Percentiles rank a stretch among this genome's conserved stretches.
These are phyloP conservation scores for Heterocephalus glaber DNA, from an alignment of 2,113 vertebrate genomes.

Conservation along the genomic window DNA sequence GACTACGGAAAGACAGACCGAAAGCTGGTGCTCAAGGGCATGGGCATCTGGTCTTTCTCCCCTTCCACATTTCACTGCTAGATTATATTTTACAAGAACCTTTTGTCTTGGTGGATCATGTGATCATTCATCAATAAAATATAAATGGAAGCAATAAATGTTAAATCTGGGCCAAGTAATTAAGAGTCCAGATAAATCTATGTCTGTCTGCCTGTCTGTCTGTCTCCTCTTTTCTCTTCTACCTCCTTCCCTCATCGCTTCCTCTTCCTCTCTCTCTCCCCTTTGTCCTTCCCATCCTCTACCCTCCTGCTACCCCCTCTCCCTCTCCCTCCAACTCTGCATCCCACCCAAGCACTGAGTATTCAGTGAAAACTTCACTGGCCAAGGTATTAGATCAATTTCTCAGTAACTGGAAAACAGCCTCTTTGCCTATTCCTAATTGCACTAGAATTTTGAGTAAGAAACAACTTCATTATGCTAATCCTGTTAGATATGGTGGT, in stretches of 20 bases:
- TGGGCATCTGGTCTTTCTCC: neutral
- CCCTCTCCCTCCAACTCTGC: neutral
- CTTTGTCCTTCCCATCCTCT: rapidly evolving
- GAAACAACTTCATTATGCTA: neutral
- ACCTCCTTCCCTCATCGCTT: neutral
- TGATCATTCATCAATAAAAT: neutral
- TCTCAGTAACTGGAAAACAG: neutral
- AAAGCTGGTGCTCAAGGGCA: neutral
- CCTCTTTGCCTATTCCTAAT: neutral
- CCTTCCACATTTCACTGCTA: neutral
- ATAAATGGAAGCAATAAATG: neutral
- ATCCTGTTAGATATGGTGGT: neutral
- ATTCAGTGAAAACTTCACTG: neutral
- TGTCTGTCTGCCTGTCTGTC: neutral
- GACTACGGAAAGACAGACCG: neutral
- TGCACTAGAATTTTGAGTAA: neutral
- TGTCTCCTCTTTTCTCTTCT: neutral
- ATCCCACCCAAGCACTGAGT: neutral
- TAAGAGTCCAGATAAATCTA: too few relatives aligned
- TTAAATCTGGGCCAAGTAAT: neutral
- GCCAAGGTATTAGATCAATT: neutral
- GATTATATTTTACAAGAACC: neutral
- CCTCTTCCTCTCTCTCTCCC: neutral
- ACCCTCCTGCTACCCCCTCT: too few relatives aligned
- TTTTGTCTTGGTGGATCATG: neutral